Percentiles rank a stretch among this genome's conserved stretches.
Evolutionary conservation across 37 sponge, comb jelly and placozoan genomes (phyloP).

Genomic region (Bolinopsis microptera): DNA sequence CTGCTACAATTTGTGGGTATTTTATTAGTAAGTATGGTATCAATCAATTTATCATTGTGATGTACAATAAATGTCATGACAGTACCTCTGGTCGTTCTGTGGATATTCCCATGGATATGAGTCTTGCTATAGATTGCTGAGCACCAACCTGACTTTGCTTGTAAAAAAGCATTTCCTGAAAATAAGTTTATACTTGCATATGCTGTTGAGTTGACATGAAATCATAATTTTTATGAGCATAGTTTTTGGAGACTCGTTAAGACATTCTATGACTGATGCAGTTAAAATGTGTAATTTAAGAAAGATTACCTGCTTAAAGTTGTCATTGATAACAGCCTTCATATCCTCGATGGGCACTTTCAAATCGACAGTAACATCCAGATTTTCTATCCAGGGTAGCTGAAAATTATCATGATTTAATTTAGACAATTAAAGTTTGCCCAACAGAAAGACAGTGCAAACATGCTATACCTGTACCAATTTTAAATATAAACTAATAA

Average conservation of each 20-base stretch:
- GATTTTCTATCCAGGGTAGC: conserved; percentile 33
- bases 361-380: conserved; percentile 57
- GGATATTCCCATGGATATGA: neutral
- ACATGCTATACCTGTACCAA: too few species aligned
- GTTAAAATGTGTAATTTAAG: too few species aligned
- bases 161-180: conserved; percentile 57
- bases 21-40: too few species aligned
- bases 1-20: too few species aligned
- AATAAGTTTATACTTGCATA: neutral
- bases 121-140: conserved; percentile 29
- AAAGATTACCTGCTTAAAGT: conserved; percentile 16
- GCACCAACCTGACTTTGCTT: conserved; percentile 30
- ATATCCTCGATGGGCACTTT: conserved; percentile 11
- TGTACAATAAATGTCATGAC: too few species aligned
- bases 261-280: too few species aligned
- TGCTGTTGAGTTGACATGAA: too few species aligned
- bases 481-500: neutral
- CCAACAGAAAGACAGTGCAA: too few species aligned
- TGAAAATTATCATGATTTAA: too few species aligned
- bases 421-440: too few species aligned
- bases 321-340: conserved; percentile 17
- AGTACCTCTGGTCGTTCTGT: conserved; percentile 44
- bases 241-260: neutral
- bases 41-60: too few species aligned
- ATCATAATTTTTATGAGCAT: neutral